Percentiles rank a stretch among this genome's conserved stretches.
Conservation (phyloP, 2,113 vertebrate genomes). For the Boulengeromyrus knoepffleri region DNA sequence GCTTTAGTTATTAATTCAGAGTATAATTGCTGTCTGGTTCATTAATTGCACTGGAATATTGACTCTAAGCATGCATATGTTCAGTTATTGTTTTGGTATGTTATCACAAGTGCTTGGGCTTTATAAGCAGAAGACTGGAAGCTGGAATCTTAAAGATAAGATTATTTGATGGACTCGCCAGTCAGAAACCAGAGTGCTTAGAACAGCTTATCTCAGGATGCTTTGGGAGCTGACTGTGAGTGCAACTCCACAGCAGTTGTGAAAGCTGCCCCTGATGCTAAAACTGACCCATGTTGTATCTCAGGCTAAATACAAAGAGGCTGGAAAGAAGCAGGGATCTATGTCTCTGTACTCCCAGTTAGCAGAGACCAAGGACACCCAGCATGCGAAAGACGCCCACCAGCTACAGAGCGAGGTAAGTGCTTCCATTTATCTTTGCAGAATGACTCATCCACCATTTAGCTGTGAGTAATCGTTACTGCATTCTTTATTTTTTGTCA, state of each 20-base stretch:
- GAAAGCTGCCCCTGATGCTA: not conserved
- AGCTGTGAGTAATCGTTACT: not conserved
- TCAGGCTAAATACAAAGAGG: constrained; percentile 72
- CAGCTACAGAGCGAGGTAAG: constrained; percentile 72
- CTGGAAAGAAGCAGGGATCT: constrained; percentile 61
- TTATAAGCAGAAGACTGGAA: not conserved
- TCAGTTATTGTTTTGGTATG: not conserved
- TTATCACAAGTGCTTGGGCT: not conserved
- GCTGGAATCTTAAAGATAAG: not conserved
- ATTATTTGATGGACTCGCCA: not conserved
- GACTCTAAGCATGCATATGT: not conserved
- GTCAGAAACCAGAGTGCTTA: not conserved
- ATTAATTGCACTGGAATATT: not conserved
- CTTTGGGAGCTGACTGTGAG: not conserved
- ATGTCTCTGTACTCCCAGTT: constrained; percentile 71
- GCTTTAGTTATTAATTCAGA: not conserved
- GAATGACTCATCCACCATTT: not conserved
- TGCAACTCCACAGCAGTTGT: not conserved
- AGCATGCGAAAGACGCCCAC: constrained; percentile 65
- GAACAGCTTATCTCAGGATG: not conserved
- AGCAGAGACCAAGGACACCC: constrained; percentile 79
- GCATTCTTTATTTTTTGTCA: not conserved
- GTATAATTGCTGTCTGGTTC: not conserved
- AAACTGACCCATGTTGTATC: not conserved
- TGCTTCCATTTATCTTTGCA: not conserved